Evolutionary conservation across 2,797 vertebrate genomes (phyloP).

Genomic region (Coregonus suidteri): DNA sequence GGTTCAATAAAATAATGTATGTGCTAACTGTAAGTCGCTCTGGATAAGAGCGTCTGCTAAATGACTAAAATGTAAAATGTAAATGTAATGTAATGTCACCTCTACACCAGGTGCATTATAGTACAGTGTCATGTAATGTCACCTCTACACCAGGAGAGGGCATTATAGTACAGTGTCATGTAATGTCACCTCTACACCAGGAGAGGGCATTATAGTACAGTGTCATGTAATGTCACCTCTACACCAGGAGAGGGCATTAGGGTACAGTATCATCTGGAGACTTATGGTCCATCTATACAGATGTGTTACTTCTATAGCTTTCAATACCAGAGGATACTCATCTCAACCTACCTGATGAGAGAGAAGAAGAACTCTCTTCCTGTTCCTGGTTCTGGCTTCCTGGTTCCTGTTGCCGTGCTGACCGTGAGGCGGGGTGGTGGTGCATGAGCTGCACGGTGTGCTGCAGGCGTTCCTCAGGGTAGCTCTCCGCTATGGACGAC

Average conservation of each 20-base stretch:
- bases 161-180: neutral
- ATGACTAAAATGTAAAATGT: no score
- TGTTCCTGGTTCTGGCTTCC: slow-evolving; percentile 25
- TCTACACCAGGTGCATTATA: no score
- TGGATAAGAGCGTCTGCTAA: no score
- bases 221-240: no score
- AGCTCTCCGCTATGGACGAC: slow-evolving; percentile 66
- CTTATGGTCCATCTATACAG: no score
- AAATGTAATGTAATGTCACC: no score
- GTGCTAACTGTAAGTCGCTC: no score
- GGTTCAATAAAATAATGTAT: no score
- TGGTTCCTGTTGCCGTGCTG: slow-evolving; percentile 40
- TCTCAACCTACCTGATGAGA: slow-evolving; percentile 50
- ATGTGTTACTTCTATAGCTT: neutral
- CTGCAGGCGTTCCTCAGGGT: slow-evolving; percentile 73
- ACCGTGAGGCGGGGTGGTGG: slow-evolving; percentile 39
- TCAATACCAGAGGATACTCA: neutral
- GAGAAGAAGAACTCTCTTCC: neutral
- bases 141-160: neutral
- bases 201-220: no score
- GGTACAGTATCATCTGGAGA: neutral
- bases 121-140: no score
- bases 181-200: no score
- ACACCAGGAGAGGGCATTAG: neutral
- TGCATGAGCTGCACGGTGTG: slow-evolving; percentile 80